phyloP scores from a whole-genome alignment of 2,797 vertebrate species.

The Eurystomus glaucurus region DNA sequence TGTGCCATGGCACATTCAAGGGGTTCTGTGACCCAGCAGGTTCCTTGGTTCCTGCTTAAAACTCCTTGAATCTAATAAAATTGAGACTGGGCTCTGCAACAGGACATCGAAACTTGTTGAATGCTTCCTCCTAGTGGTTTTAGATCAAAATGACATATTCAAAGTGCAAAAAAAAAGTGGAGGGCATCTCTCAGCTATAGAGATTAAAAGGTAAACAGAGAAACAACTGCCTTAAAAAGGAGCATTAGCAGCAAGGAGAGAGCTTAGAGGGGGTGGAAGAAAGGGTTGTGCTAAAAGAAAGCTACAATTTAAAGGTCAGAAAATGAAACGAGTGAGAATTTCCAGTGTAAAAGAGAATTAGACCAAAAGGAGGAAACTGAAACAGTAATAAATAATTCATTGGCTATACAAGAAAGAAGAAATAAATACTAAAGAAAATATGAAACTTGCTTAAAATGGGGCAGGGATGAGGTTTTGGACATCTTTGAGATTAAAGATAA shows the following conservation, averaged over 20 bases:
- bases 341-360: neutral
- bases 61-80: neutral
- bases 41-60: neutral
- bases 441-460: neutral
- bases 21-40: neutral
- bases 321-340: neutral
- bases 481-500: neutral
- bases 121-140: conserved; percentile 75
- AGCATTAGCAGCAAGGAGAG: neutral
- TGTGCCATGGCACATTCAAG: neutral
- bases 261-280: neutral
- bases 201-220: neutral
- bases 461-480: neutral
- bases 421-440: neutral
- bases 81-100: neutral
- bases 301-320: neutral
- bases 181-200: accelerated
- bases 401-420: neutral
- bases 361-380: neutral
- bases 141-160: conserved; percentile 23
- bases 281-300: neutral
- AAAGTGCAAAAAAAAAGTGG: accelerated
- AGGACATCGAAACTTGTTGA: conserved; percentile 60
- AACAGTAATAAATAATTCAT: neutral
- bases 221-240: neutral